Percentiles rank a stretch among this genome's conserved stretches.
Evolutionary conservation across 2,113 vertebrate species (phyloP).

Genomic region (Myrmecobius fasciatus): DNA sequence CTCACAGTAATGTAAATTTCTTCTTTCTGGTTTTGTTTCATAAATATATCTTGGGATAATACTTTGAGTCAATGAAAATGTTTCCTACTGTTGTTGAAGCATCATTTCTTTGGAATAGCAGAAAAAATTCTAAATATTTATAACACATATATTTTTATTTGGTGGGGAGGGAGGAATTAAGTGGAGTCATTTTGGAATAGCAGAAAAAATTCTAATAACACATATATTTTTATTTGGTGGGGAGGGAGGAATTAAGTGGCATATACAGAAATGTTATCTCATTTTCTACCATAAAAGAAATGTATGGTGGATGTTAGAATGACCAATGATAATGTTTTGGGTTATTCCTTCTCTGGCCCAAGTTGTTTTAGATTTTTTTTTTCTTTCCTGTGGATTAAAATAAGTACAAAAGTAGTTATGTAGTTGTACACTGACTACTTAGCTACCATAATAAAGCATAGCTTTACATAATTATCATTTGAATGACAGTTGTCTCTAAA

Average conservation of each 20-base stretch:
- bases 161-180: slow-evolving; percentile 46
- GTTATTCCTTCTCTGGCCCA: slow-evolving; percentile 14
- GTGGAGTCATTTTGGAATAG: no score
- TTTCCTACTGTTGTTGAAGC: slow-evolving; percentile 56
- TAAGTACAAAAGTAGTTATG: slow-evolving; percentile 14
- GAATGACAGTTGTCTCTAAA: slow-evolving; percentile 13
- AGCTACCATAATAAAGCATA: background rate
- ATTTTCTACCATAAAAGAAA: slow-evolving; percentile 50
- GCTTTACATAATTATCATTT: slow-evolving; percentile 14
- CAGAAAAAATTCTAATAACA: no score
- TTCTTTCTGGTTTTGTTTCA: background rate
- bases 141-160: slow-evolving; percentile 51
- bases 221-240: slow-evolving; percentile 49
- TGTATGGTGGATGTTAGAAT: slow-evolving; percentile 23
- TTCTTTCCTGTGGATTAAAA: background rate
- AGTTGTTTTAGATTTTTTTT: background rate
- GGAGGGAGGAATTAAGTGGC: slow-evolving; percentile 39
- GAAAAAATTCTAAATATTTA: slow-evolving; percentile 44
- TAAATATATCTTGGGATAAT: slow-evolving; percentile 47
- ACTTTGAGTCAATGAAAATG: slow-evolving; percentile 23
- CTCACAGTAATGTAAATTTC: background rate
- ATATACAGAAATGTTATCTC: background rate
- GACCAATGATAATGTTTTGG: slow-evolving; percentile 22
- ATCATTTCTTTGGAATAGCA: slow-evolving; percentile 55
- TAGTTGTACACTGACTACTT: background rate